Conservation (phyloP, 2,113 vertebrate genomes). For the Pomatostomus ruficeps region DNA sequence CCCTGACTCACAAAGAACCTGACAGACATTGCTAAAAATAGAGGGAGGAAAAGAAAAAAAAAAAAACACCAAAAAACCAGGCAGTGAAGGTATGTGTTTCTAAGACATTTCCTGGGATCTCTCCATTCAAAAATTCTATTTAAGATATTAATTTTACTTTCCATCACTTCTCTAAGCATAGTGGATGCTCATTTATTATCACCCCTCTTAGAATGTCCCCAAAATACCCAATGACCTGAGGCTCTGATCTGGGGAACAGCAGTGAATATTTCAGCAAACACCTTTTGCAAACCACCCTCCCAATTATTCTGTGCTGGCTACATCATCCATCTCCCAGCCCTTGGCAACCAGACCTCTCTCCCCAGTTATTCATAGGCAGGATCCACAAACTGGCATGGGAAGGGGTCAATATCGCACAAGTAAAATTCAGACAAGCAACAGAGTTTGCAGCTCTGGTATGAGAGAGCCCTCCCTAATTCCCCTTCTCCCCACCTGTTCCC, state of each 20-base stretch:
- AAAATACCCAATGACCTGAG: neutral
- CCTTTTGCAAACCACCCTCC: neutral
- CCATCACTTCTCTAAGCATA: neutral
- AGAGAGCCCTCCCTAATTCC: neutral
- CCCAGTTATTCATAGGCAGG: accelerated
- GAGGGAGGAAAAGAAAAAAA: accelerated
- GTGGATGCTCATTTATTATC: neutral
- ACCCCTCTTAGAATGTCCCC: neutral
- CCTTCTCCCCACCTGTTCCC: neutral
- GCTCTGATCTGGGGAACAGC: neutral
- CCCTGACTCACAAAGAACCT: neutral
- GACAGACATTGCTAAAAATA: neutral
- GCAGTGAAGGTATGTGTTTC: neutral
- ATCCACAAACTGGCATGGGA: neutral
- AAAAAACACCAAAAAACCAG: neutral
- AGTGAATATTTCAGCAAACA: neutral
- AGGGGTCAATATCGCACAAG: neutral
- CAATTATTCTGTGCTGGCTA: neutral
- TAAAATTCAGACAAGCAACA: neutral
- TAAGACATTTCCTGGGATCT: neutral
- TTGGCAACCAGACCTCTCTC: neutral
- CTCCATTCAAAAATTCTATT: neutral
- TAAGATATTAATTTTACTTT: neutral
- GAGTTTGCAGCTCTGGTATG: neutral
- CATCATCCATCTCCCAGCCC: neutral